Base-by-base conservation (phyloP, 2,888 invertebrate species). In the Odontomyia ornata region DNA sequence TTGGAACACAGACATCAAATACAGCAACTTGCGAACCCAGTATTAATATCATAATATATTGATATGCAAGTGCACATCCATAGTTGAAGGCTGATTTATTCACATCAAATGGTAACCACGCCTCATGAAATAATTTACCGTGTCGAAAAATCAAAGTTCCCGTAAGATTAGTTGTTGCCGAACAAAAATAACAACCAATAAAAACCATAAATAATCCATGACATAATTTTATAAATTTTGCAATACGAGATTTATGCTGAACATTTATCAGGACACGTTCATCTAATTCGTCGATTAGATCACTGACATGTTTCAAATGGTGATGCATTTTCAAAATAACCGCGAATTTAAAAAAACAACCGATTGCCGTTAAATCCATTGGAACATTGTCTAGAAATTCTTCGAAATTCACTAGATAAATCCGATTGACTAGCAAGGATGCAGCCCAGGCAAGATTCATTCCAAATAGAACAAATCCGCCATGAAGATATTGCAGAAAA, bases 91-190 rank as follows among this genome's bases (percentile, higher is more conserved):
- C 73, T 0, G 80, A 23, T 5, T 77, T 67, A 0, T 11, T 21
- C 43, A 78, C 80, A n/a, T 82, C 57, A 21, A 71, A 67, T 0
- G 82, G 82, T 73, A 80, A 79, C 77, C 81, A 82, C 1, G 77
- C 80, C 25, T 80, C 80, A 64, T 80, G 81, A 4, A 80, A 62
- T 13, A 81, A 18, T 11, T 77, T 30, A 23, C 43, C 57, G 60
- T 43, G 9, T 15, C 52, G 52, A 1, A 73, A 23, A 11, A 21
- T 30, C 15, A 57, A 52, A 43, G 21, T 60, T 5, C 56, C 15
- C 4, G 73, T 57, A 36, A 36, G 36, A 36, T 27, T 43, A 11
- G 21, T 23, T 3, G 47, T 13, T 23, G 2, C 36, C 13, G 27
- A 9, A 11, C 13, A 18, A 21, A 5, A n/a, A 27, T 73, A 73